Evolutionary conservation across 2,888 invertebrate genomes (phyloP).

Genomic region (Oscheius sp.): DNA sequence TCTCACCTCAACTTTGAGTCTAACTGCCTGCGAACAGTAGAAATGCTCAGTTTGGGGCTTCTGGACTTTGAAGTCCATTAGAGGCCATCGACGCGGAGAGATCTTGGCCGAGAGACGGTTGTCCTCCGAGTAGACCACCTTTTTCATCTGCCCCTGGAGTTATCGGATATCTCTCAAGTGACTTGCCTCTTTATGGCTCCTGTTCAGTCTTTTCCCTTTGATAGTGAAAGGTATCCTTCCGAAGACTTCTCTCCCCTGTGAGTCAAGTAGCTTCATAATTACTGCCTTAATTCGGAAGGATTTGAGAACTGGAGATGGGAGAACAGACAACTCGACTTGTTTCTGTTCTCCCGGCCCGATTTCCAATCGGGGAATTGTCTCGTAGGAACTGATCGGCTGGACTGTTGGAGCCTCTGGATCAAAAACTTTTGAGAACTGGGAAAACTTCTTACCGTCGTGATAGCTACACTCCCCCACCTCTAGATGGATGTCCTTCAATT

Average conservation of each 20-base stretch:
- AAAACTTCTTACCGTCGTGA: background rate
- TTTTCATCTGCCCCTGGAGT: slow-evolving; percentile 45
- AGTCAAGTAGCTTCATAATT: slow-evolving; percentile 30
- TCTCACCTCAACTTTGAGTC: slow-evolving; percentile 32
- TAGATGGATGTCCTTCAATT: slow-evolving; percentile 51
- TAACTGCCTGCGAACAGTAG: slow-evolving; percentile 55
- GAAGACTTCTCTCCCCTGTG: slow-evolving; percentile 23
- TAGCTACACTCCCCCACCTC: slow-evolving; percentile 33
- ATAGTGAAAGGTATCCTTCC: slow-evolving; percentile 43
- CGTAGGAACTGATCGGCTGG: background rate
- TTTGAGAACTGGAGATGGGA: slow-evolving; percentile 21
- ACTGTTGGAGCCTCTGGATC: background rate
- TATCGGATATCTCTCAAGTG: background rate
- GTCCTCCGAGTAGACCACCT: slow-evolving; percentile 51
- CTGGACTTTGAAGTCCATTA: slow-evolving; percentile 53
- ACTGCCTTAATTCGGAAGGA: slow-evolving; percentile 39
- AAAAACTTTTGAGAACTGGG: background rate
- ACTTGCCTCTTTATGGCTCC: slow-evolving; percentile 51
- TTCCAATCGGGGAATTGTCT: background rate
- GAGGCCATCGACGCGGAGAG: slow-evolving; percentile 55
- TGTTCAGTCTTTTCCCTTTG: slow-evolving; percentile 57
- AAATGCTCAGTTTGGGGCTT: slow-evolving; percentile 39
- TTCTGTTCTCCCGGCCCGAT: slow-evolving; percentile 10
- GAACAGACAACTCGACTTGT: slow-evolving; percentile 42
- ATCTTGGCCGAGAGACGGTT: slow-evolving; percentile 57